Conservation (phyloP, 2,888 invertebrate species). For the Ganaspis brasiliensis region DNA sequence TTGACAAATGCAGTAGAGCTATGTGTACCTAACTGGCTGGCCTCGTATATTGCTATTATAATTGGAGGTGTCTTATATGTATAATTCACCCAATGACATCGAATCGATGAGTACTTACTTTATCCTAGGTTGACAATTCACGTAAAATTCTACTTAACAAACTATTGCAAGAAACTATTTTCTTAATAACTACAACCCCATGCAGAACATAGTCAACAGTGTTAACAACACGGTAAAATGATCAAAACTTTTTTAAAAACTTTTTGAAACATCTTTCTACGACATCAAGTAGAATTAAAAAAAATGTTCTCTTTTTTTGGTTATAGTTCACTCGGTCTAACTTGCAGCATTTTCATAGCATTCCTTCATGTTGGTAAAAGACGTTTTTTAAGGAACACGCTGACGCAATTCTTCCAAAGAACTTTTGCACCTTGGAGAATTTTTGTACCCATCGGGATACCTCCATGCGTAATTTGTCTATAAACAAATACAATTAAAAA, state of each 20-base stretch:
- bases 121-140: slow-evolving; percentile 8
- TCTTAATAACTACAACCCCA: slow-evolving; percentile 20
- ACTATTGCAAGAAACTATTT: slow-evolving; percentile 46
- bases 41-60: slow-evolving; percentile 68
- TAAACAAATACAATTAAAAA: slow-evolving; percentile 72
- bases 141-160: slow-evolving; percentile 44
- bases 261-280: background rate
- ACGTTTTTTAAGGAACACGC: background rate
- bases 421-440: slow-evolving; percentile 31
- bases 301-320: background rate
- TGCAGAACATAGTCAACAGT: background rate
- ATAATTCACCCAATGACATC: slow-evolving; percentile 35
- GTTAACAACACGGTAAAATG: slow-evolving; percentile 25
- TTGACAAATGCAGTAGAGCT: slow-evolving; percentile 55
- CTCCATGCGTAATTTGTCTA: slow-evolving; percentile 76
- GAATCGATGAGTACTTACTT: slow-evolving; percentile 22
- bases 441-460: slow-evolving; percentile 53
- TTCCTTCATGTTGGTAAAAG: background rate
- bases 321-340: background rate
- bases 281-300: background rate
- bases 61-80: slow-evolving; percentile 68
- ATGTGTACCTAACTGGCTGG: slow-evolving; percentile 59
- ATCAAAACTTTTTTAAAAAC: background rate
- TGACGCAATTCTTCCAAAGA: slow-evolving; percentile 22
- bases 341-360: background rate